A percentile compares a stretch with the other conserved stretches of the same genome.
These are phyloP conservation scores for Drosophila greeni DNA, from an alignment of 2,888 invertebrate species.

Conservation along the genomic window DNA sequence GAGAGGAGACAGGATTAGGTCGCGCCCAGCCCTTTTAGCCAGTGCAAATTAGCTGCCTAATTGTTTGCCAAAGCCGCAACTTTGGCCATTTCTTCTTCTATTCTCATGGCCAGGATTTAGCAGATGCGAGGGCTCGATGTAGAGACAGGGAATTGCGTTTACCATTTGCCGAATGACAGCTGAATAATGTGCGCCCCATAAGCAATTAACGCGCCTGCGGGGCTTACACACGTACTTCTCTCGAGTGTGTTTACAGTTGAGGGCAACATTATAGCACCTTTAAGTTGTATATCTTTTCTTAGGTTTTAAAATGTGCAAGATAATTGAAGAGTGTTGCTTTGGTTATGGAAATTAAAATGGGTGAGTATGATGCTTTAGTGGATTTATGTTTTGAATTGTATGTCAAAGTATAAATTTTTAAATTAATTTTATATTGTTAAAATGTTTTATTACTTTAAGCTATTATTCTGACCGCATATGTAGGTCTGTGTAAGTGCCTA, in stretches of 20 bases:
- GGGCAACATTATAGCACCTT: background rate
- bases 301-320: background rate
- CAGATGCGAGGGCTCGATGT: background rate
- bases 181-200: conserved; percentile 72
- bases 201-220: conserved; percentile 71
- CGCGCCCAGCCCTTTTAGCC: conserved; percentile 44
- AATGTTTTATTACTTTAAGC: too few relatives aligned
- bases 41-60: conserved; percentile 72
- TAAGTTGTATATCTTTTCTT: too few relatives aligned
- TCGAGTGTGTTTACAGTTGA: conserved; percentile 9
- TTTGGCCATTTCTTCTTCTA: conserved; percentile 51
- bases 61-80: conserved; percentile 73
- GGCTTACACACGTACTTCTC: conserved; percentile 50
- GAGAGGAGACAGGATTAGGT: conserved; percentile 65
- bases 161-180: conserved; percentile 66
- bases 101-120: conserved; percentile 36
- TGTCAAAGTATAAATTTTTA: background rate
- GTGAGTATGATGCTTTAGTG: background rate
- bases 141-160: conserved; percentile 22
- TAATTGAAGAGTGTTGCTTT: too few relatives aligned
- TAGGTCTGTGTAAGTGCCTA: conserved; percentile 16
- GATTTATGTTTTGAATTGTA: background rate
- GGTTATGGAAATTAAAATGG: background rate
- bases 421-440: background rate
- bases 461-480: background rate